Base-by-base conservation (phyloP, 1,140 invertebrate species). In the Vanessa atalanta region DNA sequence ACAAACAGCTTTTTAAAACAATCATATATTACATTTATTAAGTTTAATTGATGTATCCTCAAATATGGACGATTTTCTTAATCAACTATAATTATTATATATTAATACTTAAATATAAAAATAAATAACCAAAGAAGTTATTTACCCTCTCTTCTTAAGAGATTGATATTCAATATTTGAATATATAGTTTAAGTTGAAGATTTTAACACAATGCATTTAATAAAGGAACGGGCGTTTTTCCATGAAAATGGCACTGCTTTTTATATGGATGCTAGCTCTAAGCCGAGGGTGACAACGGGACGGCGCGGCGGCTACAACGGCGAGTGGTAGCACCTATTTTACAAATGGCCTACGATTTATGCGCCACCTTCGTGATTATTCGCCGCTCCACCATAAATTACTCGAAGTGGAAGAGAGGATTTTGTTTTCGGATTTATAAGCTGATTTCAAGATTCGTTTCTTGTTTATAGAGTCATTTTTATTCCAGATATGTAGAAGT, bases 271-370 rank as follows among this genome's bases (percentile, higher is more conserved):
- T 48, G 26, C 23, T 31, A 64, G 66, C 26, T 63, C 15, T 64
- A 69, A 74, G 66, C 69, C 55, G 71, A 76, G 83, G 84, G 85
- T 80, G 85, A 89, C 88, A 88, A 70, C 80, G 72, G 82, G 78
- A 78, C 79, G 80, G 37, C 37, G 37, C 31, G 37, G 37, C 37
- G 37, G 37, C 37, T 43, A 43, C 37, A 7, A 9, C 37, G 37
- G 83, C 76, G 83, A 85, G 76, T 82, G 68, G 87, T 89, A 89
- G 89, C 90, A 88, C 89, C 87, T 89, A 91, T 92, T 91, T 91
- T 89, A 91, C 88, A 92, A 92, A 91, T 90, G 89, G 88, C 80
- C 79, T 83, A 89, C 87, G 87, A 92, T 92, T 91, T 91, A 92
- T 92, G 85, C 87, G 89, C 86, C 88, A 90, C 85, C 86, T 85